Evolutionary conservation across 1,140 invertebrate genomes (phyloP), one percentile per base, ranked within the genome.

Genomic region (Melipona quadrifasciata): DNA sequence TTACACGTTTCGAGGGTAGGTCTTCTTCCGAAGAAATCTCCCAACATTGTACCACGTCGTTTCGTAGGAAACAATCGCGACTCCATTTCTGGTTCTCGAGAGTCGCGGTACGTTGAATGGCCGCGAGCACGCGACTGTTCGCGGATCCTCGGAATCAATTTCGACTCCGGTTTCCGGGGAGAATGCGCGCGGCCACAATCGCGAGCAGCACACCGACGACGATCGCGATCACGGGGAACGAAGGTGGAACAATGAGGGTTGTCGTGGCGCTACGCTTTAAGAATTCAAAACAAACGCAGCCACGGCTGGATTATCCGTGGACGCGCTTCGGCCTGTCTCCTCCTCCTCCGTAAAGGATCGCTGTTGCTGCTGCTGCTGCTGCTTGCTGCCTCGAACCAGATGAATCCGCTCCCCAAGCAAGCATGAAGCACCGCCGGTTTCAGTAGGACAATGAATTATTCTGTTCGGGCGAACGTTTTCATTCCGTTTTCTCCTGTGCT

Each of bases 371-470:
- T 58, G 57, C 55, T 21, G 53, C 53, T 55, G 57, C 8, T 58
- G 57, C 5, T 53, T 58, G 57, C 55, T 31, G 53, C 83, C 68
- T 82, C 86, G 90, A 92, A 91, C 90, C 61, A 82, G 88, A 91
- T 87, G 91, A 90, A 73, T 88, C 89, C 90, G 87, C 77, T 92
- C 75, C 80, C 87, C 88, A 91, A 91, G 92, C 90, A 91, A 92
- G 91, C 90, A 85, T 87, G 89, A 90, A 90, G 87, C 84, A 75
- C 80, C 86, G 85, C 80, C 80, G 79, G 85, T 86, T 89, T 90
- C 72, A 85, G 86, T 87, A 86, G 89, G 83, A 84, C 92, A 91
- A 93, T 92, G 92, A 93, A 93, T 93, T 92, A 93, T 93, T 93
- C 90, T 88, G 89, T 93, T 76, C 79, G 79, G 74, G 80, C 78